A percentile compares a stretch with the other conserved stretches of the same genome.
Evolutionary conservation across 2,797 vertebrate species (phyloP).

Genomic region (Todus mexicanus): DNA sequence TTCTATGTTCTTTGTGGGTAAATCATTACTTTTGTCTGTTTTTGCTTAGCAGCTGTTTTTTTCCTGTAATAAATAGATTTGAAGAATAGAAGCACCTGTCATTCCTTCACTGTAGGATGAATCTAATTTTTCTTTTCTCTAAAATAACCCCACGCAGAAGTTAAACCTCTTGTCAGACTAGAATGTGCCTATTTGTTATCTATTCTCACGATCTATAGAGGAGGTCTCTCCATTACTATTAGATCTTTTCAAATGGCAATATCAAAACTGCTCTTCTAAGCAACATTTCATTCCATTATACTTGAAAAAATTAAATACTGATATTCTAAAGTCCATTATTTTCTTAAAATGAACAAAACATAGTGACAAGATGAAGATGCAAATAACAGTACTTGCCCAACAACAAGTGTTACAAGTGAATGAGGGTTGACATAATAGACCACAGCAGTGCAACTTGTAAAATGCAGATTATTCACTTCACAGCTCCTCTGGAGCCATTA

Average conservation of each 20-base stretch:
- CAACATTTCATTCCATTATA: not conserved
- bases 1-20: not conserved
- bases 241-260: not conserved
- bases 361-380: not conserved
- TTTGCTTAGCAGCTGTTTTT: not conserved
- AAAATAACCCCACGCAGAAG: not conserved
- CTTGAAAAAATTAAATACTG: not conserved
- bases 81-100: not conserved
- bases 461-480: constrained; percentile 38
- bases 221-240: not conserved
- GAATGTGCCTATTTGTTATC: not conserved
- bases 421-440: constrained; percentile 17
- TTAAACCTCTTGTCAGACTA: not conserved
- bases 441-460: not conserved
- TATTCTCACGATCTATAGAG: not conserved
- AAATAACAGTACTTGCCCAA: not conserved
- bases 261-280: not conserved
- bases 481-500: not conserved
- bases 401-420: not conserved
- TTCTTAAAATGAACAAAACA: not conserved
- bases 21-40: not conserved
- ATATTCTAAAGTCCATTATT: not conserved
- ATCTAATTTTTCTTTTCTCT: not conserved
- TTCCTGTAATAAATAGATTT: not conserved
- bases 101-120: not conserved